A percentile compares a stretch with the other conserved stretches of the same genome.
These are phyloP conservation scores for Sander vitreus DNA, from an alignment of 2,113 vertebrate genomes.

Conservation along the genomic window DNA sequence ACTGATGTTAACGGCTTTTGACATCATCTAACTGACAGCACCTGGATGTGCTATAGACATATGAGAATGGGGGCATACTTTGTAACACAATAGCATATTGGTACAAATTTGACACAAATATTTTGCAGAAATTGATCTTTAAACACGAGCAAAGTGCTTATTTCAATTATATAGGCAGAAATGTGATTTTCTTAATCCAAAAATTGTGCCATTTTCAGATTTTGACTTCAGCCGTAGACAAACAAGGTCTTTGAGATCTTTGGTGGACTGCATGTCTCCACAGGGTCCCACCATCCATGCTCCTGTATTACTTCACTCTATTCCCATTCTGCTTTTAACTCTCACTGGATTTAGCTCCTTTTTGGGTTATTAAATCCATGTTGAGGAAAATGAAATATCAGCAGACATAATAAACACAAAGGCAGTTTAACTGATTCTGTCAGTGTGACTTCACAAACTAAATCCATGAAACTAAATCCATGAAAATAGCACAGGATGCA, in stretches of 20 bases:
- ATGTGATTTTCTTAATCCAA: neutral
- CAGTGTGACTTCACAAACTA: constrained; percentile 58
- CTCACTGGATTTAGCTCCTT: constrained; percentile 44
- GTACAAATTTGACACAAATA: neutral
- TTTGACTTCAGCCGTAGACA: neutral
- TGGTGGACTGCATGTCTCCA: constrained; percentile 22
- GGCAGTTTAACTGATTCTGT: constrained; percentile 77
- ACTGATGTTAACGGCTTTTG: constrained; percentile 42
- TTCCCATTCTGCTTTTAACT: constrained; percentile 43
- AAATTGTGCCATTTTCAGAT: neutral
- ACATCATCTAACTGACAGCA: constrained; percentile 37
- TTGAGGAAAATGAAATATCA: constrained; percentile 65
- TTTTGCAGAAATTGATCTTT: neutral
- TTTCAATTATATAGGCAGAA: neutral
- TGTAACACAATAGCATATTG: neutral
- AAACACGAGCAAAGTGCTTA: neutral
- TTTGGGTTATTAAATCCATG: constrained; percentile 57
- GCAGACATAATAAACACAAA: constrained; percentile 73
- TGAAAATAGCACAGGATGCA: constrained; percentile 64
- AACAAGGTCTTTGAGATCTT: constrained; percentile 8
- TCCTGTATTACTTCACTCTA: constrained; percentile 5
- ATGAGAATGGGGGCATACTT: neutral
- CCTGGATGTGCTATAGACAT: neutral
- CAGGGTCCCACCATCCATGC: constrained; percentile 1
- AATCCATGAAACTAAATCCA: constrained; percentile 74